Conservation (phyloP, 2,113 vertebrate species). For the Pithys albifrons region DNA sequence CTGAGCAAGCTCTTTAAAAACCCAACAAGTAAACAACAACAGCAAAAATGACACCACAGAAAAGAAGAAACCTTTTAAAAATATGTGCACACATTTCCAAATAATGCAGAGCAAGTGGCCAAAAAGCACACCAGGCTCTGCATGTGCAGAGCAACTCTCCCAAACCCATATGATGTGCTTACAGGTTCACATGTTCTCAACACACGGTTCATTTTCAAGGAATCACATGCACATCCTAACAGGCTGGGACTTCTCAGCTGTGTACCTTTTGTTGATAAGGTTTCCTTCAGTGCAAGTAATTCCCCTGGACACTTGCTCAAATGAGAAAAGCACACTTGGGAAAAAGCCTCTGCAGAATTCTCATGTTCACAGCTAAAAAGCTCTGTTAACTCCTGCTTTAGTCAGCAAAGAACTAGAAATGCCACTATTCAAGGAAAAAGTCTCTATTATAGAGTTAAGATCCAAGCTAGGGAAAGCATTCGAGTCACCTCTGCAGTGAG, state of each 20-base stretch:
- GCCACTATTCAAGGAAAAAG: neutral
- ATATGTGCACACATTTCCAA: neutral
- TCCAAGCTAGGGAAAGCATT: neutral
- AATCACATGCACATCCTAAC: neutral
- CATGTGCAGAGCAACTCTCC: neutral
- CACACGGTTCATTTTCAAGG: neutral
- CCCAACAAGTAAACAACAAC: neutral
- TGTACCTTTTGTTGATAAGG: neutral
- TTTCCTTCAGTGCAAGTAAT: neutral
- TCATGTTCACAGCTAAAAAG: neutral
- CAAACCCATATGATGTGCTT: neutral
- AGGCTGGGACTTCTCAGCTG: neutral
- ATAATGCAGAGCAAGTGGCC: neutral
- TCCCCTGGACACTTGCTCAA: neutral
- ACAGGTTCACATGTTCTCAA: neutral
- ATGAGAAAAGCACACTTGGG: neutral
- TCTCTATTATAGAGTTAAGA: neutral
- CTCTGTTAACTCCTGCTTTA: neutral
- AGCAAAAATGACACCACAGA: neutral
- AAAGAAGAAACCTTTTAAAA: neutral
- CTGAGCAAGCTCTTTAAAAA: neutral
- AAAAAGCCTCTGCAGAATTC: neutral
- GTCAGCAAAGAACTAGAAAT: slow-evolving; percentile 2
- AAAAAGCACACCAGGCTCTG: neutral
- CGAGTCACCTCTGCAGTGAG: neutral